Evolutionary conservation across 2,797 vertebrate genomes (phyloP).

Genomic region (Helarctos malayanus): DNA sequence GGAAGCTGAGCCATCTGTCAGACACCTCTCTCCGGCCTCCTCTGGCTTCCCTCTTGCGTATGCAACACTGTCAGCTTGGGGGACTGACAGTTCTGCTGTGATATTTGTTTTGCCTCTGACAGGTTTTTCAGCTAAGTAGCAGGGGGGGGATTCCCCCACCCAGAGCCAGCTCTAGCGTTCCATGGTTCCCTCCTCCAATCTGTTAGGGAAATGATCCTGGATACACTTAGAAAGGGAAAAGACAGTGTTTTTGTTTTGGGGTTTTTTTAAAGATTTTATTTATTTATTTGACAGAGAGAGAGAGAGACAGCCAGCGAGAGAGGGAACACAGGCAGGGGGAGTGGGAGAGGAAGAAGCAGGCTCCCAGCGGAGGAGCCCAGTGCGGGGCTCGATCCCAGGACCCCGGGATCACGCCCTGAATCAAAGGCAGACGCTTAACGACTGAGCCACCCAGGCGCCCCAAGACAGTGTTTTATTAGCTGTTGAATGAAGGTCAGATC

Average conservation of each 20-base stretch:
- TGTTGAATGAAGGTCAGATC: neutral
- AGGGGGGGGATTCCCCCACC: neutral
- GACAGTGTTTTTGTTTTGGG: neutral
- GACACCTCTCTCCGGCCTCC: neutral
- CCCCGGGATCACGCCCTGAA: no score
- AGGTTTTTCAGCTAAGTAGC: constrained; percentile 50
- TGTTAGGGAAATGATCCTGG: neutral
- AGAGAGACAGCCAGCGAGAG: no score
- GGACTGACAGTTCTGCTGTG: constrained; percentile 44
- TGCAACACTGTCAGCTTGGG: constrained; percentile 54
- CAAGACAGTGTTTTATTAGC: neutral
- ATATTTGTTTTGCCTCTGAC: constrained; percentile 65
- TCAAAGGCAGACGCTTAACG: no score
- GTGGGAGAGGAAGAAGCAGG: no score
- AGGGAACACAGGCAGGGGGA: no score
- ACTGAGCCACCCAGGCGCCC: no score
- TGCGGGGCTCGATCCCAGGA: no score
- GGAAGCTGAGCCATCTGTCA: constrained; percentile 76
- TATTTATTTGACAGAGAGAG: no score
- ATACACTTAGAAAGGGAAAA: neutral
- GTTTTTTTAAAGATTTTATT: no score
- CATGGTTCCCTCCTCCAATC: neutral
- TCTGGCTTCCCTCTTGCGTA: constrained; percentile 27
- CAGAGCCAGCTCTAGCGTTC: neutral
- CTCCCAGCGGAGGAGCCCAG: no score